Base-by-base conservation (phyloP, 2,797 vertebrate species). In the Rhinichthys osculus region DNA sequence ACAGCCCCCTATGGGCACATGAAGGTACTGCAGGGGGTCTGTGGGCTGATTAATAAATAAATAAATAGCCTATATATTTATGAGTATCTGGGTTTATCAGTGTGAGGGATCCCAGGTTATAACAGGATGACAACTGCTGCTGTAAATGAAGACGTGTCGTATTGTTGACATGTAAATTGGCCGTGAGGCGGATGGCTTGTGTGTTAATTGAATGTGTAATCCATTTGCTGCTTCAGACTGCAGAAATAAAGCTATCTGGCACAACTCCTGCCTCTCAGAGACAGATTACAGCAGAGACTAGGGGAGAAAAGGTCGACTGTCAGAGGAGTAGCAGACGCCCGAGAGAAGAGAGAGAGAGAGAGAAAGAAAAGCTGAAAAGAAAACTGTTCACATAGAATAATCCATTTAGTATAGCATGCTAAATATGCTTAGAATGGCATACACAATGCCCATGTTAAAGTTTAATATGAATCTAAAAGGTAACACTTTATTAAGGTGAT, bases 171-270 rank as follows among this genome's bases (percentile, higher is more conserved):
- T 74, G 30, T 17, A 66, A 76, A 83, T 66, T 83, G 82, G 67
- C 67, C 27, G 50, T 62, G 67, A 35, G 66, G 19, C 27, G 50
- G 40, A 73, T 33, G 27, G 69, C 52, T 69, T 70, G 74, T 73
- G 83, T 59, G 67, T 42, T 85, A 88, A 88, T 79, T 85, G 77
- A 88, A 88, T 83, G 64, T 83, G 59, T 81, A 79, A 82, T 82
- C 47, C 73, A 83, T 88, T 88, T 35, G 50, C 74, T 78, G 62
- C 52, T 30, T 77, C 82, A 84, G 13, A 67, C 82, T 67, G 73
- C 66, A 78, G 73, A 70, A 86, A 81, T 81, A 47, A 82, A 44
- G 59, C 72, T 76, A 67, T 74, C 44, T 50, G 81, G 71, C 81
- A 74, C 71, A 50, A 74, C 71, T 74, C 57, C 57, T 35, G 67